phyloP scores from a whole-genome alignment of 1,140 invertebrate genomes.

The Harpegnathos saltator region DNA sequence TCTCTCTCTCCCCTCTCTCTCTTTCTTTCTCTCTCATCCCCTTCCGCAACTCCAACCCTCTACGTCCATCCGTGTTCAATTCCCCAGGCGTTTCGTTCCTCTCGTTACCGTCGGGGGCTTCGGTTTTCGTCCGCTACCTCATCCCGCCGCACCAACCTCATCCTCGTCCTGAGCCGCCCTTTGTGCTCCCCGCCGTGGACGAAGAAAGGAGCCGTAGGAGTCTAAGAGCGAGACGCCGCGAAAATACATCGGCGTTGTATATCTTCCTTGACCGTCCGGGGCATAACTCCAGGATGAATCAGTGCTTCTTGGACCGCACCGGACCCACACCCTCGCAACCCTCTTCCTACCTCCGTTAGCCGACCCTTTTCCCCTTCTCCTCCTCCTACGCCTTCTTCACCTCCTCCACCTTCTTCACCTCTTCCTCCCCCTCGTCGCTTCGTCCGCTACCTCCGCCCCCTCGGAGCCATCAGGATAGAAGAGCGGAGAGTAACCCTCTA shows the following conservation, averaged over 20 bases:
- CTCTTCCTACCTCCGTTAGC: conserved; percentile 69
- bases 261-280: conserved; percentile 80
- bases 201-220: conserved; percentile 53
- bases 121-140: conserved; percentile 60
- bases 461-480: conserved; percentile 83
- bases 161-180: conserved; percentile 52
- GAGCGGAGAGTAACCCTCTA: conserved; percentile 84
- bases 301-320: conserved; percentile 84
- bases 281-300: conserved; percentile 85
- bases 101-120: conserved; percentile 73
- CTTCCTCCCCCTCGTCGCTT: conserved; percentile 62
- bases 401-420: conserved; percentile 60
- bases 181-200: conserved; percentile 34
- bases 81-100: conserved; percentile 45
- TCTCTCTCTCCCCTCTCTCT: neutral
- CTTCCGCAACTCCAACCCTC: no score
- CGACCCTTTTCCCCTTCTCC: conserved; percentile 48
- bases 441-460: conserved; percentile 66
- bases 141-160: conserved; percentile 61
- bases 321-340: conserved; percentile 75
- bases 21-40: neutral
- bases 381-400: conserved; percentile 47
- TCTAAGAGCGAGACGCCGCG: conserved; percentile 66
- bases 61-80: conserved; percentile 34
- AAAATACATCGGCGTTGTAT: conserved; percentile 81